Evolutionary conservation across 2,113 vertebrate genomes (phyloP), one percentile per base, ranked within the genome.

Genomic region (Leptodactylus fuscus): DNA sequence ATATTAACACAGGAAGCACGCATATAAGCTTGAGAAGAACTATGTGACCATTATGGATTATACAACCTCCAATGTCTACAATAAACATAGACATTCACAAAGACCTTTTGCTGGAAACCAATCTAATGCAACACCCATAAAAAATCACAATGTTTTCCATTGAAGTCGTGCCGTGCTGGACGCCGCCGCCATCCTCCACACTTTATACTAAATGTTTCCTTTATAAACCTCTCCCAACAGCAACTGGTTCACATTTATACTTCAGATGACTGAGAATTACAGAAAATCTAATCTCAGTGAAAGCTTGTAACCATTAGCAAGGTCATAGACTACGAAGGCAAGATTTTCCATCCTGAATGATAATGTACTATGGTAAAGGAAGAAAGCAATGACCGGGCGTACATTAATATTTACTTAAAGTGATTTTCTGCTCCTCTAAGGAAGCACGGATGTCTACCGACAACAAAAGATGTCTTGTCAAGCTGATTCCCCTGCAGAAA

Each of bases 191-290:
- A 27, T 32, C 24, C 27, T 51, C n/a, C 8, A 32, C n/a, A 75
- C 32, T 29, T 10, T 51, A 49, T 15, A 49, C n/a, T 51, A 75
- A 75, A 75, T 75, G 44, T 49, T 75, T 75, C 73, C 69, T 22
- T 36, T n/a, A 58, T 78, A 78, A 81, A 65, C 55, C 29, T 34
- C 22, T 80, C 34, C 78, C 78, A 81, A 44, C 34, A 60, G 41
- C 41, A 81, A 81, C 58, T 81, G 79, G 34, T 67, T 67, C 41
- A 81, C n/a, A 81, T 81, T 81, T 67, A 67, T 67, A 32, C 79
- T 32, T 81, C 60, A 48, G 60, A 81, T 46, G 36, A 65, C n/a
- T 41, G 58, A 41, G 22, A 81, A 69, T 69, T 81, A 67, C 80
- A 83, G 51, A 84, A 88, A 88, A 0, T 41, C 44, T 49, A 49